phyloP scores from a whole-genome alignment of 2,797 vertebrate species.

The Sebastes steindachneri region DNA sequence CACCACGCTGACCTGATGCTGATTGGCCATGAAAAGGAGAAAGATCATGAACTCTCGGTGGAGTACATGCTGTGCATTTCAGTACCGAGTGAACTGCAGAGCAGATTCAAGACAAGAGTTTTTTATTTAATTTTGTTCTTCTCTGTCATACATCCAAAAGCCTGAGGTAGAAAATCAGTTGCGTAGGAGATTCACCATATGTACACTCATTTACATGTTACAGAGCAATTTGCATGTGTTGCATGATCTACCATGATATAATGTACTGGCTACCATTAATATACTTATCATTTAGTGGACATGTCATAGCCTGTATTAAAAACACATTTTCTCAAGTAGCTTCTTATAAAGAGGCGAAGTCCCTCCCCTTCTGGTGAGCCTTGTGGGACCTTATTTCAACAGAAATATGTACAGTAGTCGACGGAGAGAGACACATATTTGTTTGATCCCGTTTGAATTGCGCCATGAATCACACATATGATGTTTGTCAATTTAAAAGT shows the following conservation, averaged over 20 bases:
- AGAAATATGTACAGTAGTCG: too few relatives aligned
- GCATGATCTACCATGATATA: conserved; percentile 67
- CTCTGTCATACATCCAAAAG: conserved; percentile 9
- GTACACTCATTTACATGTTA: conserved; percentile 49
- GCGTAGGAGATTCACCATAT: conserved; percentile 1
- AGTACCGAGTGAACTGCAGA: conserved; percentile 27
- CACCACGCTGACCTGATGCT: conserved; percentile 79
- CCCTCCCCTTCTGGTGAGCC: too few relatives aligned
- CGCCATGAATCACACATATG: too few relatives aligned
- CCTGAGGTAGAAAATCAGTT: conserved; percentile 41
- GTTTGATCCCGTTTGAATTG: too few relatives aligned
- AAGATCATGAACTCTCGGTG: conserved; percentile 7
- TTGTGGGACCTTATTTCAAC: too few relatives aligned
- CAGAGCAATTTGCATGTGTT: conserved; percentile 69
- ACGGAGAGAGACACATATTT: too few relatives aligned
- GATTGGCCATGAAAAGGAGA: conserved; percentile 29
- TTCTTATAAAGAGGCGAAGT: neutral
- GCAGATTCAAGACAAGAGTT: neutral
- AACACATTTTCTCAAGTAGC: neutral
- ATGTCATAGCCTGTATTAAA: conserved; percentile 18
- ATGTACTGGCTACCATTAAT: conserved; percentile 33
- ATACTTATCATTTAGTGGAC: conserved; percentile 34
- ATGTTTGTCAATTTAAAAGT: too few relatives aligned
- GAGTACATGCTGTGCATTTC: neutral
- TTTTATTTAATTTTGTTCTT: neutral